These are phyloP conservation scores for Pseudopipra pipra DNA, from an alignment of 2,113 vertebrate genomes.

Conservation along the genomic window DNA sequence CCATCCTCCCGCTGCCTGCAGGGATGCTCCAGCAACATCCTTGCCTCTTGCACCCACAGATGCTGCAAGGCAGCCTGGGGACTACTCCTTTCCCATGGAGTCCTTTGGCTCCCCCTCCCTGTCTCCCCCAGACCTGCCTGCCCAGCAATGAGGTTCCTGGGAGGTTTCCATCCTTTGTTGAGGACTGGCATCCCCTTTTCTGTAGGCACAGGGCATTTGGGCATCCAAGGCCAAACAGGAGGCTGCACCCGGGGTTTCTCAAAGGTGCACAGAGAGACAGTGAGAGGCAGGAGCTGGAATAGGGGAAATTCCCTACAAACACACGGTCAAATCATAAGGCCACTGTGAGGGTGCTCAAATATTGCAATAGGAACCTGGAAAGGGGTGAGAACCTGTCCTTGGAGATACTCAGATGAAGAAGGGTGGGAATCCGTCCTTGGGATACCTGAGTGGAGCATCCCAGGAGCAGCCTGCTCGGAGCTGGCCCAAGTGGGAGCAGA, in stretches of 20 bases:
- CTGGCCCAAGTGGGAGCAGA: neutral
- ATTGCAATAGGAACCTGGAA: neutral
- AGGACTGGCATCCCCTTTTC: neutral
- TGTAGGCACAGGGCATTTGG: neutral
- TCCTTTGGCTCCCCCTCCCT: neutral
- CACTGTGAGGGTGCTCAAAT: neutral
- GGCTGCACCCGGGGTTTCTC: neutral
- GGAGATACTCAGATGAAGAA: neutral
- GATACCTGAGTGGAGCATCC: neutral
- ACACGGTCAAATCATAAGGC: neutral
- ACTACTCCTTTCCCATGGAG: neutral
- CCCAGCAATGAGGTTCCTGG: rapidly evolving
- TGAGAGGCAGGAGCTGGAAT: neutral
- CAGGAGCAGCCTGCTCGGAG: neutral
- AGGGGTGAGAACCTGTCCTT: neutral
- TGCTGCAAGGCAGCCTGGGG: neutral
- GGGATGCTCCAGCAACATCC: neutral
- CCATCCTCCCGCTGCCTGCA: neutral
- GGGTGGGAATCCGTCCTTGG: neutral
- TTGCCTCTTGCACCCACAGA: neutral
- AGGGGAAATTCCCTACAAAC: neutral
- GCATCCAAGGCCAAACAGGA: neutral
- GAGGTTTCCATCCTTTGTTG: neutral
- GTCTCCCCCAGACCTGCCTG: neutral
- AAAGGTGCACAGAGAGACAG: neutral